Evolutionary conservation across 2,888 invertebrate genomes (phyloP), one percentile per base, ranked within the genome.

Genomic region (Macaria liturata): DNA sequence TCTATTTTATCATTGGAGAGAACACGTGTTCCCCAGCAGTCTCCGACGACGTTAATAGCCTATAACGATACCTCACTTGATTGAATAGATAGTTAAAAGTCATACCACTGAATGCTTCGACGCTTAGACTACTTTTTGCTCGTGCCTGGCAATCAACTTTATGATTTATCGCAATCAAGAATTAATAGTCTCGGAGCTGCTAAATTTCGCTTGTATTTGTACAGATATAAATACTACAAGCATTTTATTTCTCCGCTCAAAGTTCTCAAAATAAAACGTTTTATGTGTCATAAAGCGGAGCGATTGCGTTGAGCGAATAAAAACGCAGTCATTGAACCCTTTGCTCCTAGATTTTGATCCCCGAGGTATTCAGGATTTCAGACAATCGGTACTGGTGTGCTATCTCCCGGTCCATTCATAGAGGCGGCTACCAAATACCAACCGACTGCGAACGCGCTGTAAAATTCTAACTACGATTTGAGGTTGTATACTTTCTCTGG

Each of bases 251-350:
- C 44, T 9, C 45, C 45, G 45, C 51, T 44, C 51, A 31, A 40
- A 54, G 34, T 47, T 54, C 46, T 54, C 47, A 42, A 47, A 54
- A 47, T 47, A 54, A 54, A 59, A 45, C 51, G 55, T 52, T 59
- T 59, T 59, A 59, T 52, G 55, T 43, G 45, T 59, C 52, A 55
- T 55, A 59, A 59, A 59, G 45, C 31, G 42, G 49, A 51, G 34
- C 55, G 51, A 59, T 50, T 45, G 44, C 46, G 42, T 37, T 49
- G 54, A 54, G 54, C 59, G 47, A 59, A 60, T 56, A 55, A 55
- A 56, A 45, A 37, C 31, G 8, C 34, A 42, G 55, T 49, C 59
- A 52, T 49, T 46, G 59, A 54, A 60, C 59, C 44, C 9, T 49
- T 48, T 7, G 20, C 46, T 47, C 6, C 20, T 40, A 51, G 50